These are phyloP conservation scores for Tinea semifulvella DNA, from an alignment of 2,888 invertebrate species.

Conservation along the genomic window DNA sequence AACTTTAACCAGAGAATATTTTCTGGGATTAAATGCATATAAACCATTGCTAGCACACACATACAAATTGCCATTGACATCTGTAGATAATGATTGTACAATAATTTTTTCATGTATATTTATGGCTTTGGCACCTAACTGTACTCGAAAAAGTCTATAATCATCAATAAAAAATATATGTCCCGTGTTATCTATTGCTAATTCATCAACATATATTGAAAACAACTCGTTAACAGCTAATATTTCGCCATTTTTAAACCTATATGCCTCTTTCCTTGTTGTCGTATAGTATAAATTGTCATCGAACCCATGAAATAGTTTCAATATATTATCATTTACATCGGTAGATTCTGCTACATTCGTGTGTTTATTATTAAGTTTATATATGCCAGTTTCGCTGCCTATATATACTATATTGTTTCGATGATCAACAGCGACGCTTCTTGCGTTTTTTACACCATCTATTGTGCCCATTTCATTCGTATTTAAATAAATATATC, in stretches of 20 bases:
- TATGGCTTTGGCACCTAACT: slow-evolving; percentile 38
- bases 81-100: slow-evolving; percentile 33
- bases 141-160: slow-evolving; percentile 35
- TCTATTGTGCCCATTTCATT: slow-evolving; percentile 32
- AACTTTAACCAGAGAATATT: slow-evolving; percentile 43
- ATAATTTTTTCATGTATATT: slow-evolving; percentile 37
- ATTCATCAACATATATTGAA: slow-evolving; percentile 32
- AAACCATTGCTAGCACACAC: slow-evolving; percentile 37
- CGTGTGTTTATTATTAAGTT: slow-evolving; percentile 34
- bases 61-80: slow-evolving; percentile 34
- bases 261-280: slow-evolving; percentile 32
- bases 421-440: slow-evolving; percentile 39
- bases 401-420: slow-evolving; percentile 44
- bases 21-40: slow-evolving; percentile 48
- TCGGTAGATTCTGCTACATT: slow-evolving; percentile 34
- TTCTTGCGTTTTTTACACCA: slow-evolving; percentile 45
- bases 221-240: slow-evolving; percentile 32
- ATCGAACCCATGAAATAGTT: slow-evolving; percentile 38
- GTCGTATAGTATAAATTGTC: slow-evolving; percentile 37
- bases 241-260: slow-evolving; percentile 38
- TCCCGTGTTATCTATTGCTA: slow-evolving; percentile 30
- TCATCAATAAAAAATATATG: slow-evolving; percentile 39
- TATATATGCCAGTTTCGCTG: slow-evolving; percentile 41
- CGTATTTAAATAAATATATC: slow-evolving; percentile 34
- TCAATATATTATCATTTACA: slow-evolving; percentile 33